Evolutionary conservation across 2,113 vertebrate genomes (phyloP), one percentile per base, ranked within the genome.

Genomic region (Misgurnus mizolepis): DNA sequence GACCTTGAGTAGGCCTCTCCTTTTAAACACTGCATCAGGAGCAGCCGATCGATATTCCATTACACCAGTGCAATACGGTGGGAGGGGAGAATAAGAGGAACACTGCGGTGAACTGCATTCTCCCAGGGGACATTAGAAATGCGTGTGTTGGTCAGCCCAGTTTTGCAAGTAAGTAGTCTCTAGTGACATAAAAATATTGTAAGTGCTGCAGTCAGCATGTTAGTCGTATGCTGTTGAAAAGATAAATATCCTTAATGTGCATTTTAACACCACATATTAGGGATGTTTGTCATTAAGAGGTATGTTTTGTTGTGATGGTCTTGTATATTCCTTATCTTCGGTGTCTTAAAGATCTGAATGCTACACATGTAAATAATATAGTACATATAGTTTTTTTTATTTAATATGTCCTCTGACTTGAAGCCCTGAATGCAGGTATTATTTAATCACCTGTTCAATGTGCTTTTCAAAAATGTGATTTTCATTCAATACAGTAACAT

Each of bases 41-140:
- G 86, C 87, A 56, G 79, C 85, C 89, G 88, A 93, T 94, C 93
- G 91, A 94, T 94, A 93, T 91, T 92, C 91, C 91, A 93, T 93
- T 94, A 92, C 91, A 91, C 76, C 84, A 84, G 83, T 84, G 87
- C 89, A 89, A 85, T 85, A 87, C 14, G 81, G 73, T 64, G 80
- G 84, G 81, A 79, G 84, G 74, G 80, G 65, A 41, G 83, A 83
- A 87, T 85, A 68, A 85, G 81, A 83, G 88, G 85, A 75, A 85
- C 87, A 91, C 87, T 91, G 92, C 91, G 90, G 90, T 82, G 90
- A 91, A 88, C 82, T 88, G 89, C 87, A 77, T 89, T 86, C 82
- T 43, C n/a, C 43, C 70, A 58, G n/a, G 55, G 65, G 56, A 69
- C 62, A 65, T 43, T 41, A 40, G 17, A 7, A 8, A 1, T 50